Evolutionary conservation across 37 sponge, comb jelly and placozoan species (phyloP).

Genomic region (Diacarnus erythraeanus): DNA sequence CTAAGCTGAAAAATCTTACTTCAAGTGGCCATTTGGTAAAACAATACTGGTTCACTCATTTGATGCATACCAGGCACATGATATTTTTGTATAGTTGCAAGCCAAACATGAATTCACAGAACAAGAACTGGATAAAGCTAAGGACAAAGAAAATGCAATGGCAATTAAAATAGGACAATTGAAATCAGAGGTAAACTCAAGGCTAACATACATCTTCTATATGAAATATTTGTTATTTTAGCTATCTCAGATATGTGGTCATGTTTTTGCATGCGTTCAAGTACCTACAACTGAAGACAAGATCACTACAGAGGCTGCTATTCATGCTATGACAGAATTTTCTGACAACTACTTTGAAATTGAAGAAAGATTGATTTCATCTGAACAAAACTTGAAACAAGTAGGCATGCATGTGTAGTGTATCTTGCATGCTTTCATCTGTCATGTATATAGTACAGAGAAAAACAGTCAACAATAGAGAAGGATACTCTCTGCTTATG

Average conservation of each 20-base stretch:
- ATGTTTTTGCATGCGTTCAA: not conserved
- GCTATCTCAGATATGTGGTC: not conserved
- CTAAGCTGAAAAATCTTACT: conserved; percentile 8
- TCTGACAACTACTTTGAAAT: not conserved
- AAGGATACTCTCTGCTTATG: not conserved
- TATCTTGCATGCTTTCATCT: too few species aligned
- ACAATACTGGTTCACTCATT: not conserved
- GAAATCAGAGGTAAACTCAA: conserved; percentile 4
- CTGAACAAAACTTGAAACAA: not conserved
- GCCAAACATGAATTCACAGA: conserved; percentile 9
- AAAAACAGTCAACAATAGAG: not conserved
- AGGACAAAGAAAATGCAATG: conserved; percentile 12
- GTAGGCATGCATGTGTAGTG: not conserved
- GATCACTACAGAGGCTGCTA: not conserved
- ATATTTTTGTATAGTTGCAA: not conserved
- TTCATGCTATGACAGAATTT: not conserved
- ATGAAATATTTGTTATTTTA: too few species aligned
- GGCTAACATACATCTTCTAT: not conserved
- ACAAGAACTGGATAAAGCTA: conserved; percentile 5
- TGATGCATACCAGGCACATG: not conserved
- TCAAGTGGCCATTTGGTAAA: conserved; percentile 16
- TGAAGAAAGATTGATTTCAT: not conserved
- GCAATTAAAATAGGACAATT: conserved; percentile 10
- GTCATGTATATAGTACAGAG: not conserved
- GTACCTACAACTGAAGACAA: not conserved